These are phyloP conservation scores for Platyscapa corneri DNA, from an alignment of 1,140 invertebrate genomes.

Conservation along the genomic window DNA sequence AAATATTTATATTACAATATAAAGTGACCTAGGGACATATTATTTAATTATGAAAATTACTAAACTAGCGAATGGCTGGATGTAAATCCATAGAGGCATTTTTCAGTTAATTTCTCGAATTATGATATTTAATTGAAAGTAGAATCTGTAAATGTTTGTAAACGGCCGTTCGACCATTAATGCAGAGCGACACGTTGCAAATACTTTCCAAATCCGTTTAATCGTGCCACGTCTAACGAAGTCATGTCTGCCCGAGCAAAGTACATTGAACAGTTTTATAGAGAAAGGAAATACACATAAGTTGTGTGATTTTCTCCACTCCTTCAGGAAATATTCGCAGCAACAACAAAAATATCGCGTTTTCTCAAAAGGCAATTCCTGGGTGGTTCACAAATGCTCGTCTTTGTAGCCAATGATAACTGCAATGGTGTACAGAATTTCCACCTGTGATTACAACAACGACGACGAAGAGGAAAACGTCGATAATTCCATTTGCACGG, in stretches of 20 bases:
- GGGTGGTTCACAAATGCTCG: neutral
- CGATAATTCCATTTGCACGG: slow-evolving; percentile 21
- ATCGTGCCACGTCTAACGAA: neutral
- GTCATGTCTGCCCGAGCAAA: too few species aligned
- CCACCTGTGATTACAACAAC: neutral
- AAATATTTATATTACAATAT: too few species aligned
- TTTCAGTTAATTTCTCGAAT: too few species aligned
- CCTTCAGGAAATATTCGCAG: neutral
- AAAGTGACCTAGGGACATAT: too few species aligned
- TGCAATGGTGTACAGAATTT: neutral
- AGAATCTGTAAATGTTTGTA: neutral
- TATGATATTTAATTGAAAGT: neutral
- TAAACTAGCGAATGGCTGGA: too few species aligned
- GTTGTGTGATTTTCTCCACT: neutral
- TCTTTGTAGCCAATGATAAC: neutral
- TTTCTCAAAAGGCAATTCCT: neutral
- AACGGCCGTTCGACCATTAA: neutral
- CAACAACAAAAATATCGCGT: neutral
- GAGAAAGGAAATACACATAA: neutral
- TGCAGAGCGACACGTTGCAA: neutral
- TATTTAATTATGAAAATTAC: too few species aligned
- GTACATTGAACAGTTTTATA: neutral
- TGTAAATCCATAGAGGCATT: too few species aligned
- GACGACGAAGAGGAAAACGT: neutral
- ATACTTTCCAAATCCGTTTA: neutral